Evolutionary conservation across 2,113 vertebrate genomes (phyloP).

Genomic region (Hippocampus mohnikei): DNA sequence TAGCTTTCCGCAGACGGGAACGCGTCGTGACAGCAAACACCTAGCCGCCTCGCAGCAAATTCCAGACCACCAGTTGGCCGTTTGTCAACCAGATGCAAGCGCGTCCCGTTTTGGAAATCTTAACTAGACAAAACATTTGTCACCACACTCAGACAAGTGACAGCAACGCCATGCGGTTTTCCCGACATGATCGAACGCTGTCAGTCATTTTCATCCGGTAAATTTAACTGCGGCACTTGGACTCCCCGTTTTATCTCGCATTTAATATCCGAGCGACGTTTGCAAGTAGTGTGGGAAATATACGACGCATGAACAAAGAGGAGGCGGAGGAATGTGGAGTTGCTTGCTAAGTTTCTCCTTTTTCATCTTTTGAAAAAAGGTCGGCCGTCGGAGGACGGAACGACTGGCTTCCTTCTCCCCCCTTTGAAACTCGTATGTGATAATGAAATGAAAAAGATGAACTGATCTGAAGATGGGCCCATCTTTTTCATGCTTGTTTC

Average conservation of each 20-base stretch:
- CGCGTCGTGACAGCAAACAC: constrained; percentile 32
- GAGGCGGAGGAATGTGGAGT: constrained; percentile 4
- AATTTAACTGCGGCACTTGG: constrained; percentile 21
- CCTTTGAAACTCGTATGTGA: constrained; percentile 19
- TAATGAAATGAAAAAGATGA: constrained; percentile 16
- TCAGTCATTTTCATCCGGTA: constrained; percentile 41
- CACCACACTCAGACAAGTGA: constrained; percentile 22
- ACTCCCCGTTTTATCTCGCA: constrained; percentile 56
- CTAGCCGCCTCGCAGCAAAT: constrained; percentile 2
- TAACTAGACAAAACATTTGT: neutral
- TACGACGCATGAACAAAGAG: constrained; percentile 9
- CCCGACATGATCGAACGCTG: constrained; percentile 42
- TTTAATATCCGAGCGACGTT: constrained; percentile 53
- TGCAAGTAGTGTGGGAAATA: constrained; percentile 31
- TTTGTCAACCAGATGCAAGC: constrained; percentile 11
- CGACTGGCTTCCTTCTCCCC: neutral
- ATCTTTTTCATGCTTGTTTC: constrained; percentile 6
- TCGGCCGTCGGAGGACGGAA: constrained; percentile 17
- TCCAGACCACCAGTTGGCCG: constrained; percentile 11
- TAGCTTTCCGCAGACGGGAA: constrained; percentile 35
- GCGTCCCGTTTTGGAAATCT: too few species aligned
- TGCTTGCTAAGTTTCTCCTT: constrained; percentile 1
- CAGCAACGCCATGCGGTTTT: constrained; percentile 24
- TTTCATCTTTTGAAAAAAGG: constrained; percentile 16
- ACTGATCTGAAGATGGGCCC: constrained; percentile 1